These are phyloP conservation scores for Marisa cornuarietis DNA, from an alignment of 1,140 invertebrate genomes.

Conservation along the genomic window DNA sequence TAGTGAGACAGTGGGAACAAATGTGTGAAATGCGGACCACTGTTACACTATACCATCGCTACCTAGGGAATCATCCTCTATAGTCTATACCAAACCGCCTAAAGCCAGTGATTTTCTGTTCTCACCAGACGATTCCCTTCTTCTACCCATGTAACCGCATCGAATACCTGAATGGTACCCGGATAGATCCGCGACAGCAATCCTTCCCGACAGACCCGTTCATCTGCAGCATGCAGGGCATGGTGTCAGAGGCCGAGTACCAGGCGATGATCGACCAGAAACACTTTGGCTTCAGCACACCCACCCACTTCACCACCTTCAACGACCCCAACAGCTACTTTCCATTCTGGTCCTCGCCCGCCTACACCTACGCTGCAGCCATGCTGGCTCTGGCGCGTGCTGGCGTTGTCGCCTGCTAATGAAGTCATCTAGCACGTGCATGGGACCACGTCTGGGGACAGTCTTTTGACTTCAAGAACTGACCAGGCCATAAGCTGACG, in stretches of 20 bases:
- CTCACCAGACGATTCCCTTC: conserved; percentile 46
- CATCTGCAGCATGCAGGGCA: conserved; percentile 42
- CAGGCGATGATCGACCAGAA: conserved; percentile 33
- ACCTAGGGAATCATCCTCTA: neutral
- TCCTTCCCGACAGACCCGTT: conserved; percentile 24
- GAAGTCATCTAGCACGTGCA: too few species aligned
- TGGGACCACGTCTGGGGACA: too few species aligned
- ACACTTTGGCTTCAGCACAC: conserved; percentile 51
- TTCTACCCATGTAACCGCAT: conserved; percentile 51
- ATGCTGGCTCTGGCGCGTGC: conserved; percentile 42
- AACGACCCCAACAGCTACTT: conserved; percentile 41
- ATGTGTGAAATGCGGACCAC: neutral
- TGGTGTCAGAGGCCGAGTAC: conserved; percentile 36
- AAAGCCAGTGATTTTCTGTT: neutral
- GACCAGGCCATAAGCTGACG: too few species aligned
- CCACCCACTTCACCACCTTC: conserved; percentile 40
- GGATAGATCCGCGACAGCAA: conserved; percentile 27
- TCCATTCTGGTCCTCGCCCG: conserved; percentile 50
- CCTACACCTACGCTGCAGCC: conserved; percentile 47
- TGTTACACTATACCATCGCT: neutral
- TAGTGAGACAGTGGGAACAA: too few species aligned
- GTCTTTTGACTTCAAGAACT: too few species aligned
- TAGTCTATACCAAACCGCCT: neutral
- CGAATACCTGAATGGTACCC: conserved; percentile 53
- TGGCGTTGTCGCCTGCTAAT: neutral